Percentiles rank a stretch among this genome's conserved stretches.
Evolutionary conservation across 1,140 invertebrate species (phyloP).

Genomic region (Drosophila busckii): DNA sequence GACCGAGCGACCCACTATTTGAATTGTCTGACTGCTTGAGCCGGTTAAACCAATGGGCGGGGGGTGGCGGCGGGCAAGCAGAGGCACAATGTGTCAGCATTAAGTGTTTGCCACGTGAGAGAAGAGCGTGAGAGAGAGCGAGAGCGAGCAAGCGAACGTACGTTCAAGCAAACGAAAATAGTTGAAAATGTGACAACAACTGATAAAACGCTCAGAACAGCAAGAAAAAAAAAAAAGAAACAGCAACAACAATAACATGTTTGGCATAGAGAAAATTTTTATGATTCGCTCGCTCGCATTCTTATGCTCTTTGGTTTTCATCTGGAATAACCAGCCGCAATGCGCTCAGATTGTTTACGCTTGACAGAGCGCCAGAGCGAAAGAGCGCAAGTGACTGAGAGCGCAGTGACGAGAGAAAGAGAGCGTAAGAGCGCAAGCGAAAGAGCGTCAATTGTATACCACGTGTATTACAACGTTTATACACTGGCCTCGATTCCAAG

Average conservation of each 20-base stretch:
- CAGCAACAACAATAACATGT: too few species aligned
- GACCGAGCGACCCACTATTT: slow-evolving; percentile 33
- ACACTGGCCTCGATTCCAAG: too few species aligned
- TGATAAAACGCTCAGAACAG: slow-evolving; percentile 4
- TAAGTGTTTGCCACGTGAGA: too few species aligned
- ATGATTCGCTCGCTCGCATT: slow-evolving; percentile 4
- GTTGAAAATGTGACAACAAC: not conserved
- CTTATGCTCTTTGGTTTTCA: slow-evolving; percentile 3
- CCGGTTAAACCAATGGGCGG: slow-evolving; percentile 1
- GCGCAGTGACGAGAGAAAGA: not conserved
- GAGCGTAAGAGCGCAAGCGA: not conserved
- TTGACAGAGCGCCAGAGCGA: slow-evolving; percentile 25
- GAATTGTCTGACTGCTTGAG: slow-evolving; percentile 5
- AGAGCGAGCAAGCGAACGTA: not conserved
- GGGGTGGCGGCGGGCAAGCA: not conserved
- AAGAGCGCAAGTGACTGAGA: too few species aligned
- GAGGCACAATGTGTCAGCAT: too few species aligned
- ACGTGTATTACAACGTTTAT: too few species aligned
- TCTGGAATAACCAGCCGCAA: slow-evolving; percentile 14
- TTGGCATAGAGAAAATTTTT: too few species aligned
- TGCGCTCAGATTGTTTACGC: slow-evolving; percentile 26
- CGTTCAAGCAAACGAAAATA: not conserved
- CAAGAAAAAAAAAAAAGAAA: too few species aligned
- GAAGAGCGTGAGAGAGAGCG: slow-evolving; percentile 3
- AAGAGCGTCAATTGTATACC: too few species aligned